Base-by-base conservation (phyloP, 2,888 invertebrate genomes). In the Caenorhabditis becei region DNA sequence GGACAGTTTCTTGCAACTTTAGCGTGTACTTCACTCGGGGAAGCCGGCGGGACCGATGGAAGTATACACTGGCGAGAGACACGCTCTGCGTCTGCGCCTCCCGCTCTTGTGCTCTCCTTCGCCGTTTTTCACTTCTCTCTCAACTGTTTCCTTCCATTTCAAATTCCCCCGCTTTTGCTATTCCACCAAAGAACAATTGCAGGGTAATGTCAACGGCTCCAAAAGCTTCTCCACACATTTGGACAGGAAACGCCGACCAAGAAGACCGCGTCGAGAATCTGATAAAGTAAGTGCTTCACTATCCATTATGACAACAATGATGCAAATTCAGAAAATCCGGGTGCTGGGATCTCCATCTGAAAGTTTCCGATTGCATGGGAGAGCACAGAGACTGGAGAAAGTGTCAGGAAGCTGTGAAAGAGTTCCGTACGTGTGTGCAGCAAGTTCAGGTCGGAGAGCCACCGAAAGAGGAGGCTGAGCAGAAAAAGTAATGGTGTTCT, bases 311-410 rank as follows among this genome's bases (percentile, higher is more conserved):
- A 23, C 44, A 24, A 49, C 16, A 24, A 41, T 41, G 59, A 41
- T 24, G 59, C 26, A 54, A 63, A 37, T 80, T 58, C 67, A 86
- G 84, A 44, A 81, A 80, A 28, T 83, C 86, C 32, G 89, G 88
- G 2, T 89, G 89, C 81, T 89, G 88, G 89, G 85, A 88, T 53
- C 63, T 83, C 41, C 89, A 89, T 72, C 28, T 88, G 14, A 77
- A 70, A 41, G 86, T 88, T 0, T 86, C 87, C 32, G 87, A 89
- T 53, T 89, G 89, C 69, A 88, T 88, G 88, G 80, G 82, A 69
- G 89, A 89, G n/a, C 80, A 81, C 32, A 41, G 84, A 16, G 89
- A 89, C 71, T 89, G 89, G 89, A 82, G 89, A 77, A 79, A 86
- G 82, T 89, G 89, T 58, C 89, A 89, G 69, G 63, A 79, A 59